Evolutionary conservation across 2,888 invertebrate species (phyloP), one percentile per base, ranked within the genome.

Genomic region (Notodonta dromedarius): DNA sequence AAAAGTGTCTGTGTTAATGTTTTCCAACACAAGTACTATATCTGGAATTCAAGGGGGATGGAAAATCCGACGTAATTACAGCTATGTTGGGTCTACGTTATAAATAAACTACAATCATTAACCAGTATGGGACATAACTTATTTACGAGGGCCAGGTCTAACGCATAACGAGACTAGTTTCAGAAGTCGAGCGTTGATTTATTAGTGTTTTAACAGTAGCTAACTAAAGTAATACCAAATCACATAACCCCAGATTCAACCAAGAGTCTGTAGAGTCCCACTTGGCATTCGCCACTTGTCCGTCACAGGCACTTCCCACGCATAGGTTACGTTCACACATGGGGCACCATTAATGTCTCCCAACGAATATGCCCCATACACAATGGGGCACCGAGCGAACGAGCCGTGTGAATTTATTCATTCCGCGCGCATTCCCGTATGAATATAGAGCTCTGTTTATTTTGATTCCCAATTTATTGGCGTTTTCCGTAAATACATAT

Each of bases 291-390:
- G 32, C 52, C 11, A 32, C 13, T 52, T 32, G 52, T 52, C 24
- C 52, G 52, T 32, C 24, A 32, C 24, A 24, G 52, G 13, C 32
- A 11, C 32, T 52, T 32, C 52, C 48, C n/a, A 71, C 64, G 70
- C 74, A 73, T 73, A 69, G 73, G 62, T 66, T 70, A 70, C 69
- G 66, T 68, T 64, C 68, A 62, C 74, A 76, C 67, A 72, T 74
- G 52, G 24, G 32, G 52, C 52, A 13, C 39, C 6, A 54, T 35
- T 35, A 53, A 54, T 54, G 39, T 39, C 39, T 39, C 54, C 32
- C 39, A 39, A 13, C 54, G 39, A 14, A 39, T 14, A 12, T 8
- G 54, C 54, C 54, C 54, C 54, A 14, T 7, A 54, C 54, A 54
- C 54, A 54, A 24, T 54, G 54, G 48, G 14, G 50, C 16, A 32